Evolutionary conservation across 2,113 vertebrate species (phyloP).

Genomic region (Thryonomys swinderianus): DNA sequence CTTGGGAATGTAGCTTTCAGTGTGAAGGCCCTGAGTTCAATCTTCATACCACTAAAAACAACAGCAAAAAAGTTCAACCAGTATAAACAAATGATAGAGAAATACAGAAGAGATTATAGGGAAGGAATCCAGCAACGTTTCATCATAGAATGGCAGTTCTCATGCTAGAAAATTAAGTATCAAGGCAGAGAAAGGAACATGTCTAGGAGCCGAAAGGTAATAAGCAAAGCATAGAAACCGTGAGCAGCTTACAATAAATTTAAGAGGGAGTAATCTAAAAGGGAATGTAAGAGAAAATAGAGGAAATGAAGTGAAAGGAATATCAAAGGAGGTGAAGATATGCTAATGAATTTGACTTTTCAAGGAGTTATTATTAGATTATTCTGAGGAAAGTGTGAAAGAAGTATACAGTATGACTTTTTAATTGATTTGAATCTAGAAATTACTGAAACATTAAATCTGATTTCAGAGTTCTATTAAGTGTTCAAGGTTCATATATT

Average conservation of each 20-base stretch:
- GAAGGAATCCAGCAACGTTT: not conserved
- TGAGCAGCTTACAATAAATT: not conserved
- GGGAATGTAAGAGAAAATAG: not conserved
- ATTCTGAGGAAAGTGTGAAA: not conserved
- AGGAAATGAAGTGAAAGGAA: not conserved
- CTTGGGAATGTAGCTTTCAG: not conserved
- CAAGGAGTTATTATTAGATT: too few relatives aligned
- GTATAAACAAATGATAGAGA: not conserved
- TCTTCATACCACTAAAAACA: not conserved
- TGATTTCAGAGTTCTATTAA: constrained; percentile 24
- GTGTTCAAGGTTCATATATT: not conserved
- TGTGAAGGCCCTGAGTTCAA: not conserved
- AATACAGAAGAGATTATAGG: not conserved
- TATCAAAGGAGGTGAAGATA: not conserved
- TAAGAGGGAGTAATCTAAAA: not conserved
- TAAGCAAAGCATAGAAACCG: not conserved
- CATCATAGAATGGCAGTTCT: not conserved
- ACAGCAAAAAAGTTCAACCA: not conserved
- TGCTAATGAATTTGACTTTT: constrained; percentile 9
- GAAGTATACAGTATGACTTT: not conserved
- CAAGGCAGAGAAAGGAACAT: not conserved
- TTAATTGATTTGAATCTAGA: constrained; percentile 4
- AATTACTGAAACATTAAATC: constrained; percentile 26
- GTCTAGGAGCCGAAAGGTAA: not conserved
- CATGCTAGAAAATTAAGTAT: not conserved